A percentile compares a stretch with the other conserved stretches of the same genome.
phyloP scores from a whole-genome alignment of 2,888 invertebrate genomes.

The Lymantria dispar region DNA sequence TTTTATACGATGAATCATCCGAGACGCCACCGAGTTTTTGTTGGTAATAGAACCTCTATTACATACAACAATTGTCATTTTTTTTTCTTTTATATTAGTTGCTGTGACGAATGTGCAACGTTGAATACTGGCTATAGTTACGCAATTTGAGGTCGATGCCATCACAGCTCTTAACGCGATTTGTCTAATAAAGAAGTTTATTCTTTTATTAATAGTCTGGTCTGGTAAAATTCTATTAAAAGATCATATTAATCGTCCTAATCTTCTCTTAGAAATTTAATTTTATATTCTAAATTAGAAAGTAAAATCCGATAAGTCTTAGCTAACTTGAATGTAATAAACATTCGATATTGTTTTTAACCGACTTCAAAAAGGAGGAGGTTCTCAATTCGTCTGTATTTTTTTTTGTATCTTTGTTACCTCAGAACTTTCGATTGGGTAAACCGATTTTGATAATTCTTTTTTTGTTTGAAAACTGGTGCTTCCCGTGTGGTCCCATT shows the following conservation, averaged over 20 bases:
- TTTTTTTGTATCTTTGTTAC: too few species aligned
- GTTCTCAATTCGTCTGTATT: too few species aligned
- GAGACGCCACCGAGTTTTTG: not conserved
- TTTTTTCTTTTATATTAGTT: constrained; percentile 32
- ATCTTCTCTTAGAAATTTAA: too few species aligned
- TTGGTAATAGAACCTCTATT: not conserved
- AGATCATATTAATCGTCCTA: not conserved
- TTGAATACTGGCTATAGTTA: constrained; percentile 44
- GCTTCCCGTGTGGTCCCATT: too few species aligned
- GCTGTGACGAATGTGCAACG: constrained; percentile 45
- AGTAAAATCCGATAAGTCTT: too few species aligned
- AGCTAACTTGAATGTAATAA: too few species aligned
- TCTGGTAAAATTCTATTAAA: constrained; percentile 17
- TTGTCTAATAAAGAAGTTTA: constrained; percentile 46
- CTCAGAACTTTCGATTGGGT: too few species aligned
- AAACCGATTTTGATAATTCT: too few species aligned
- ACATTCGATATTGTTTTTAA: too few species aligned
- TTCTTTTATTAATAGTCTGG: constrained; percentile 33
- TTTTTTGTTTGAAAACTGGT: too few species aligned
- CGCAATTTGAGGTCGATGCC: constrained; percentile 68
- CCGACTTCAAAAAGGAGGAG: too few species aligned
- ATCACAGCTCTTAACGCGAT: constrained; percentile 41
- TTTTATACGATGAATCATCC: not conserved
- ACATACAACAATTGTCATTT: constrained; percentile 8
- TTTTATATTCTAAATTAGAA: too few species aligned